phyloP scores from a whole-genome alignment of 2,113 vertebrate genomes.

The Blennius ocellaris region DNA sequence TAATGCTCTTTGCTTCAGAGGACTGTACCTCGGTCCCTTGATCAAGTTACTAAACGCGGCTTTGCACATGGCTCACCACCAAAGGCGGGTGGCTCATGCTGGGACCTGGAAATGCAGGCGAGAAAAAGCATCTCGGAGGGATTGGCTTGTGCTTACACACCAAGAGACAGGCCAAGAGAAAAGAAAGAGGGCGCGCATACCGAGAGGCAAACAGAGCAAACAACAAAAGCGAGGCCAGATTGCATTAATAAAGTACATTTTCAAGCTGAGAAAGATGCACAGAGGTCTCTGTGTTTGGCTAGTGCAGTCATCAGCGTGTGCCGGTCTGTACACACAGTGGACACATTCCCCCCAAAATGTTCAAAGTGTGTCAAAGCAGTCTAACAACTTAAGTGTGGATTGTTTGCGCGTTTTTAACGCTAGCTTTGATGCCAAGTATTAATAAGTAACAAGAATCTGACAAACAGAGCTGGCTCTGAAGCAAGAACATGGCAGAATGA shows the following conservation, averaged over 20 bases:
- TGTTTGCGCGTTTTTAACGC: slow-evolving; percentile 47
- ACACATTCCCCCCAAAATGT: slow-evolving; percentile 9
- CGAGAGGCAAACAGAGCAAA: slow-evolving; percentile 34
- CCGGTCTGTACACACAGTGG: slow-evolving; percentile 8
- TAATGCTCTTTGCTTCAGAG: slow-evolving; percentile 82
- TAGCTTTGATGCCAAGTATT: slow-evolving; percentile 59
- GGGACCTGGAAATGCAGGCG: slow-evolving; percentile 74
- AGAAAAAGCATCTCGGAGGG: slow-evolving; percentile 73
- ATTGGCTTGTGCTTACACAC: slow-evolving; percentile 74
- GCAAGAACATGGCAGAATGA: slow-evolving; percentile 56
- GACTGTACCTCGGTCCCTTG: slow-evolving; percentile 76
- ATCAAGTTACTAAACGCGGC: slow-evolving; percentile 81
- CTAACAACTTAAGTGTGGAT: slow-evolving; percentile 12
- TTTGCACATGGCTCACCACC: slow-evolving; percentile 77
- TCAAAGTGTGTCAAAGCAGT: slow-evolving; percentile 38
- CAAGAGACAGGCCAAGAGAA: slow-evolving; percentile 63
- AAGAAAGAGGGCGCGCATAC: slow-evolving; percentile 37
- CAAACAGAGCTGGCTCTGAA: slow-evolving; percentile 36
- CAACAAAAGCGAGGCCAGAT: slow-evolving; percentile 48
- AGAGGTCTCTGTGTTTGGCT: slow-evolving; percentile 46
- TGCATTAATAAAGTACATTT: slow-evolving; percentile 56
- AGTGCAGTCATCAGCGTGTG: not conserved
- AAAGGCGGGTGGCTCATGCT: slow-evolving; percentile 75
- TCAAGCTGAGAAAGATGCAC: slow-evolving; percentile 25
- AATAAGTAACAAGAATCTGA: slow-evolving; percentile 48